Evolutionary conservation across 1,140 invertebrate species (phyloP).

Genomic region (Pseudomyrmex flavicornis): DNA sequence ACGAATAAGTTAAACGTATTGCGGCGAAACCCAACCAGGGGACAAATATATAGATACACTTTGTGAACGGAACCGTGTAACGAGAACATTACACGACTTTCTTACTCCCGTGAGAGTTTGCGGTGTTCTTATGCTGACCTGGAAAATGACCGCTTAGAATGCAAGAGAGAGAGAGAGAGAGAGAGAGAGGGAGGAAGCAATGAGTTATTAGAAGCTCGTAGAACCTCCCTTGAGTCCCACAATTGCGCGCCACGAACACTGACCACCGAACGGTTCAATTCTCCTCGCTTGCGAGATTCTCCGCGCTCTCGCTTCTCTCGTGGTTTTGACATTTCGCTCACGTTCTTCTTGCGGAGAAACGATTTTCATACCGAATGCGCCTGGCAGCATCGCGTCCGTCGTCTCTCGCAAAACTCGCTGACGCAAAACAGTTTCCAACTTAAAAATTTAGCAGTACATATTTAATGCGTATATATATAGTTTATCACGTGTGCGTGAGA

Average conservation of each 20-base stretch:
- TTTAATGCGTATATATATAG: neutral
- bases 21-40: neutral
- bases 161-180: no score
- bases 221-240: constrained; percentile 14
- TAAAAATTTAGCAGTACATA: constrained; percentile 19
- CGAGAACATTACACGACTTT: neutral
- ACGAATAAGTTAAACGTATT: neutral
- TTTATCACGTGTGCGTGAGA: no score
- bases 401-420: constrained; percentile 18
- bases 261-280: neutral
- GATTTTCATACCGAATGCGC: constrained; percentile 46
- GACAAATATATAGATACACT: neutral
- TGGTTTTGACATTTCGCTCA: constrained; percentile 33
- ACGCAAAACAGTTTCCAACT: constrained; percentile 26
- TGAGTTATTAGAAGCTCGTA: constrained; percentile 24
- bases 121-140: neutral
- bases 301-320: neutral
- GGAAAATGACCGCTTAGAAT: neutral
- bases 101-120: neutral
- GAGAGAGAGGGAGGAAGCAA: neutral
- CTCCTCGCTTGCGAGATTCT: neutral
- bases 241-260: constrained; percentile 25
- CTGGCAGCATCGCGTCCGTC: constrained; percentile 15
- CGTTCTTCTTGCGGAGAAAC: constrained; percentile 10
- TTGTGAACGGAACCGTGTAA: constrained; percentile 1